These are phyloP conservation scores for Sturmia bella DNA, from an alignment of 2,888 invertebrate species.

Conservation along the genomic window DNA sequence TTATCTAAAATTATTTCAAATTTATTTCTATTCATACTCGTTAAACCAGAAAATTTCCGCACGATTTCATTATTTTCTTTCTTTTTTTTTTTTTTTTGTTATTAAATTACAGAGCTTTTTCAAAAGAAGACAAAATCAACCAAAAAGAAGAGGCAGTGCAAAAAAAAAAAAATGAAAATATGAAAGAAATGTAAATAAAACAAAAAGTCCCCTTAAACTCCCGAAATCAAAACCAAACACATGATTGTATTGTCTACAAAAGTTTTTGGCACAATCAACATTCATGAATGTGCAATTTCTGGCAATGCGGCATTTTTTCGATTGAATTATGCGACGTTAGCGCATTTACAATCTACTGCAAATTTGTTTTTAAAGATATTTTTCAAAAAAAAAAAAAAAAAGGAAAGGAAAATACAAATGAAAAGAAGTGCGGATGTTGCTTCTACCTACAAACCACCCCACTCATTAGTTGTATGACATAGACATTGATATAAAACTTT, in stretches of 20 bases:
- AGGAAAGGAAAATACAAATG: background rate
- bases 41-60: slow-evolving; percentile 64
- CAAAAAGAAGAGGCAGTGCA: background rate
- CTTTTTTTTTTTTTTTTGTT: slow-evolving; percentile 30
- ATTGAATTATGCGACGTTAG: slow-evolving; percentile 70
- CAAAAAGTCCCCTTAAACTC: slow-evolving; percentile 17
- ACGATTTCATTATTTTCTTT: slow-evolving; percentile 62
- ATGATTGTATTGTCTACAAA: slow-evolving; percentile 64
- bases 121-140: slow-evolving; percentile 10
- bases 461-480: slow-evolving; percentile 58
- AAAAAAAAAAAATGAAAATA: background rate
- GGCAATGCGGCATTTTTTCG: slow-evolving; percentile 70
- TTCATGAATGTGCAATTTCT: slow-evolving; percentile 69
- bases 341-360: slow-evolving; percentile 62
- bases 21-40: slow-evolving; percentile 54
- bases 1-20: slow-evolving; percentile 44
- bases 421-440: background rate
- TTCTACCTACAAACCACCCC: background rate
- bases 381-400: background rate
- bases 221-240: slow-evolving; percentile 26
- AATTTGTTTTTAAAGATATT: slow-evolving; percentile 19
- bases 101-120: slow-evolving; percentile 40
- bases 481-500: slow-evolving; percentile 65
- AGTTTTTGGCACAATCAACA: slow-evolving; percentile 68
- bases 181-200: slow-evolving; percentile 38